Base-by-base conservation (phyloP, 2,113 vertebrate species). In the Crotalus horridus region DNA sequence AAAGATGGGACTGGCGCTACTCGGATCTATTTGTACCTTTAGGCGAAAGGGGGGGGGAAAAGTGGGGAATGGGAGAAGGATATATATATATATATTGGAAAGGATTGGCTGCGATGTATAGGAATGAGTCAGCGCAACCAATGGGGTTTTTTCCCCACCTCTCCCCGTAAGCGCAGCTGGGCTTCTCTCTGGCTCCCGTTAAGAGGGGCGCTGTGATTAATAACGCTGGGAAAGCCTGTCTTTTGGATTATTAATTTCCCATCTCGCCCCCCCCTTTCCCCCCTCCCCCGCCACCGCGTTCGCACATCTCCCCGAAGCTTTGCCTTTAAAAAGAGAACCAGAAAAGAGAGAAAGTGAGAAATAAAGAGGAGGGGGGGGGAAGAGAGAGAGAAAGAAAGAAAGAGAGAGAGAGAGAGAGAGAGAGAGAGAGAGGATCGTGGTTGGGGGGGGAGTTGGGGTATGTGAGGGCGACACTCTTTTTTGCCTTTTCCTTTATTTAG, bases 231-330 rank as follows among this genome's bases (percentile, higher is more conserved):
- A 96, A 96, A 98, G 96, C 97, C 98, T 98, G 98, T 98, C 98
- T 98, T 97, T 98, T 98, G 98, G 98, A 98, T 98, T 98, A 98
- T 98, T 98, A 98, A 98, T 98, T 98, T 98, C 97, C 97, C 94
- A 94, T 98, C 97, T 96, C 97, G 97, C 97, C 97, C 97, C 94
- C 94, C 48, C 6, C 6, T 46, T 46, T 4, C 94, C 51, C 8
- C 3, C 9, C 46, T 9, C 24, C 24, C 11, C 51, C 39, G 96
- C 96, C 21, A 9, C 24, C 85, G 10, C 94, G 95, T 96, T 96
- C 94, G 96, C 93, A 96, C 96, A 96, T 94, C 96, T 94, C 96
- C 97, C 97, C 92, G 96, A 97, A 58, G 96, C 95, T 96, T 97
- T 95, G 95, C 94, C 94, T 97, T 94, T 93, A 95, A 94, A 92